These are phyloP conservation scores for Matsumyia berberina DNA, from an alignment of 2,888 invertebrate species.

Conservation along the genomic window DNA sequence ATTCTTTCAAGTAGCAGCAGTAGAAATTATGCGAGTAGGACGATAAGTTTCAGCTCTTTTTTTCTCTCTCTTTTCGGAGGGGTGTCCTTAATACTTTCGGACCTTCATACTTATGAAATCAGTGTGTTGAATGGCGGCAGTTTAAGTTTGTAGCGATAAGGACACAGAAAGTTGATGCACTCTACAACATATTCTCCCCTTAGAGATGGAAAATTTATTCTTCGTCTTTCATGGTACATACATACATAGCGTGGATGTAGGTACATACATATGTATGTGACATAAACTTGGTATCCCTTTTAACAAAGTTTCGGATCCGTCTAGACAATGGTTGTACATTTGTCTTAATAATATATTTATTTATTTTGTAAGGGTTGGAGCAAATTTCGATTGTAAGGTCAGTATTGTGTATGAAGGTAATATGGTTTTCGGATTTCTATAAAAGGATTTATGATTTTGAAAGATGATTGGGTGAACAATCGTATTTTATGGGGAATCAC, in stretches of 20 bases:
- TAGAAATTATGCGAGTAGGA: constrained; percentile 35
- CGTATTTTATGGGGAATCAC: not conserved
- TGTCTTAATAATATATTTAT: constrained; percentile 36
- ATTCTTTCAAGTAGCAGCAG: not conserved
- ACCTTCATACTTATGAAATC: constrained; percentile 30
- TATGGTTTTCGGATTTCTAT: constrained; percentile 4
- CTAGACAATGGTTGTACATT: constrained; percentile 23
- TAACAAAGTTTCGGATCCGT: constrained; percentile 7
- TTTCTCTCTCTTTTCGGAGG: not conserved
- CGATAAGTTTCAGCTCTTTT: constrained; percentile 15
- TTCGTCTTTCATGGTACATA: not conserved
- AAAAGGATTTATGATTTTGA: constrained; percentile 25
- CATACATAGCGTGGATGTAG: not conserved
- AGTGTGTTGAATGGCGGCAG: constrained; percentile 14
- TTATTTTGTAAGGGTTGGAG: constrained; percentile 1
- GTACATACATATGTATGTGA: not conserved
- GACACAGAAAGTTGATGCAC: constrained; percentile 1
- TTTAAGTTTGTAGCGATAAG: not conserved
- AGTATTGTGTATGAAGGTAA: constrained; percentile 13
- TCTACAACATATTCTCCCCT: not conserved
- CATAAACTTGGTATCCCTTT: not conserved
- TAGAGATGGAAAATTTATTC: not conserved
- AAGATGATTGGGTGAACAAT: not conserved
- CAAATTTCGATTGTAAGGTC: constrained; percentile 22
- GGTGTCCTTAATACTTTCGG: constrained; percentile 18